phyloP scores from a whole-genome alignment of 1,140 invertebrate genomes.

The Mesaphorura yosii region DNA sequence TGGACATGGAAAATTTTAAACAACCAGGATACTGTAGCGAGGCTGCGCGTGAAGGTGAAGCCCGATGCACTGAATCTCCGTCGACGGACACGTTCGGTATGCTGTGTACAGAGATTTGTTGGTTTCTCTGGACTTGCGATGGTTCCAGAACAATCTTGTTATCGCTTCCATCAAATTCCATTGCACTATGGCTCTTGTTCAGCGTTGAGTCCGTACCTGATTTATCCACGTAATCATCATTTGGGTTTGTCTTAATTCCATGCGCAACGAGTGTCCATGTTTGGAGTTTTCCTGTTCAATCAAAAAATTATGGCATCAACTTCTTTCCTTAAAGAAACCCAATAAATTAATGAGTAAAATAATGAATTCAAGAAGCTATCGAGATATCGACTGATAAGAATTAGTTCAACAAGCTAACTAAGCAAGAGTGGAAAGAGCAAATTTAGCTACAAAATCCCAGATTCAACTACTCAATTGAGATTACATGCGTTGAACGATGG shows the following conservation, averaged over 20 bases:
- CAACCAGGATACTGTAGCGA: not conserved
- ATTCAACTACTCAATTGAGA: too few relatives aligned
- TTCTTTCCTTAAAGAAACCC: too few relatives aligned
- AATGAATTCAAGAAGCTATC: too few relatives aligned
- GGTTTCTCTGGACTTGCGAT: slow-evolving; percentile 12
- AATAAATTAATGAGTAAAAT: too few relatives aligned
- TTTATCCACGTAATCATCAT: slow-evolving; percentile 6
- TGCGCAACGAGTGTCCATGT: slow-evolving; percentile 29
- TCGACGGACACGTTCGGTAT: not conserved
- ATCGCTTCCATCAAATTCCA: slow-evolving; percentile 28
- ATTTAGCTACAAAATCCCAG: too few relatives aligned
- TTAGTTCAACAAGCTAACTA: too few relatives aligned
- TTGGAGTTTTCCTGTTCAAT: slow-evolving; percentile 23
- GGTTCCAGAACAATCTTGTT: slow-evolving; percentile 22
- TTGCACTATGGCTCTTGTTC: not conserved
- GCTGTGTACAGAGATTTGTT: not conserved
- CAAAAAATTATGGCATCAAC: slow-evolving; percentile 15
- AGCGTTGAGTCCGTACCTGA: slow-evolving; percentile 4
- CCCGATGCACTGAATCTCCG: not conserved
- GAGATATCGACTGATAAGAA: too few relatives aligned
- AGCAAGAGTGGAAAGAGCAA: too few relatives aligned
- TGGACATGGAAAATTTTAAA: not conserved
- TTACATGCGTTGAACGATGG: too few relatives aligned
- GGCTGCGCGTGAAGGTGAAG: not conserved
- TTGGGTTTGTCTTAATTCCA: slow-evolving; percentile 23